These are phyloP conservation scores for Gyps fulvus DNA, from an alignment of 2,113 vertebrate species.

Conservation along the genomic window DNA sequence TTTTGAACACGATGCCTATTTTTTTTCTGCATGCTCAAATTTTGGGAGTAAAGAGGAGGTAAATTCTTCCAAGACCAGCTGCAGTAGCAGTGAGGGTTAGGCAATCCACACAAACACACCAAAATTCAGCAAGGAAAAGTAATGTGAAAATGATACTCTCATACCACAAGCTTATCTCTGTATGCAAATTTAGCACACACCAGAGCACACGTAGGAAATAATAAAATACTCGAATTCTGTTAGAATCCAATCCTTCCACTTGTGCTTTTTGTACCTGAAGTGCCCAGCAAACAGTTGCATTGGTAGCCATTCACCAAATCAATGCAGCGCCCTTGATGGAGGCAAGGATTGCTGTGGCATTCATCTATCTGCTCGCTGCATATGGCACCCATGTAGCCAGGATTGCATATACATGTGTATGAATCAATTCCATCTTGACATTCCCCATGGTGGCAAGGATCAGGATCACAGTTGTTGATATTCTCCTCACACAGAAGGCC, in stretches of 20 bases:
- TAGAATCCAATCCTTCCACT: not conserved
- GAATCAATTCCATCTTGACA: conserved; percentile 92
- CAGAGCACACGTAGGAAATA: not conserved
- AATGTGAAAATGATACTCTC: not conserved
- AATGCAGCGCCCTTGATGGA: conserved; percentile 88
- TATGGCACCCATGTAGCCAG: conserved; percentile 89
- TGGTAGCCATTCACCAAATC: conserved; percentile 91
- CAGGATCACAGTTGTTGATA: conserved; percentile 87
- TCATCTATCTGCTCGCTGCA: conserved; percentile 90
- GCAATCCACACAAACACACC: not conserved
- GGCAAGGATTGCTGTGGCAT: conserved; percentile 89
- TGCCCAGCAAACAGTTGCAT: conserved; percentile 86
- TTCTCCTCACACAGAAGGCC: conserved; percentile 87
- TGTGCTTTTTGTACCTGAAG: conserved; percentile 72
- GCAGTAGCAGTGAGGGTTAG: not conserved
- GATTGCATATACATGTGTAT: conserved; percentile 83
- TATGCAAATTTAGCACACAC: not conserved
- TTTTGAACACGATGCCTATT: not conserved
- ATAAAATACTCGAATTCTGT: not conserved
- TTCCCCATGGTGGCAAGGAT: conserved; percentile 88
- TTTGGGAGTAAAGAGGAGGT: not conserved
- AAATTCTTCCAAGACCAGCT: not conserved
- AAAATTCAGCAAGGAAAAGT: not conserved
- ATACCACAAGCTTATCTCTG: not conserved
- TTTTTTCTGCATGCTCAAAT: not conserved